Percentiles rank a stretch among this genome's conserved stretches.
Conservation (phyloP, 2,888 invertebrate species). For the Synergus gifuensis region DNA sequence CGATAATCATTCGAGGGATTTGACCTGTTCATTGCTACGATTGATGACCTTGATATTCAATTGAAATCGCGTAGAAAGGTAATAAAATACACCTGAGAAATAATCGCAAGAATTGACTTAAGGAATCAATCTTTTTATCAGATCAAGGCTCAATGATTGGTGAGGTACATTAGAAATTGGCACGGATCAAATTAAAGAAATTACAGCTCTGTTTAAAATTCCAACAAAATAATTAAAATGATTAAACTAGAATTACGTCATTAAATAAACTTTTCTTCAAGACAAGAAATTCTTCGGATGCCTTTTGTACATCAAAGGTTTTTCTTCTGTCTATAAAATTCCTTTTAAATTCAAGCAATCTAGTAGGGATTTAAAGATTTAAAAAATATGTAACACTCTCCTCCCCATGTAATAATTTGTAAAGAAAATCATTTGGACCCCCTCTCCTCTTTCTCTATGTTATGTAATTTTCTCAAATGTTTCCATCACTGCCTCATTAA, state of each 20-base stretch:
- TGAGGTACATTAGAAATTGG: background rate
- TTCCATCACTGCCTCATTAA: too few relatives aligned
- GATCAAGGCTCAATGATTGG: background rate
- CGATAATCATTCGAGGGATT: background rate
- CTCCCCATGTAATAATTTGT: too few relatives aligned
- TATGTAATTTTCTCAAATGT: too few relatives aligned
- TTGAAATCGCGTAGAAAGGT: background rate
- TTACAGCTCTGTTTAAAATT: background rate
- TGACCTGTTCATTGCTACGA: background rate
- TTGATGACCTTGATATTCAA: background rate
- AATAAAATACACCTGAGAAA: background rate
- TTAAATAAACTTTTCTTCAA: background rate
- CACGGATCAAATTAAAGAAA: background rate
- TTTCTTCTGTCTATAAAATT: background rate
- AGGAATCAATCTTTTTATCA: background rate
- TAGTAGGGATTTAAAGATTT: background rate
- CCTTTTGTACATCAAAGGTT: background rate
- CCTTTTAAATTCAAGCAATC: background rate
- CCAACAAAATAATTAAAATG: background rate
- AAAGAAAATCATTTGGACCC: too few relatives aligned
- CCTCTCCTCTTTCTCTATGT: too few relatives aligned
- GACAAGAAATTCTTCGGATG: background rate
- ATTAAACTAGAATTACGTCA: background rate
- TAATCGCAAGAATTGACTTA: background rate
- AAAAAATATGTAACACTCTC: background rate